Evolutionary conservation across 1,140 invertebrate genomes (phyloP).

Genomic region (Brachionus sp.): DNA sequence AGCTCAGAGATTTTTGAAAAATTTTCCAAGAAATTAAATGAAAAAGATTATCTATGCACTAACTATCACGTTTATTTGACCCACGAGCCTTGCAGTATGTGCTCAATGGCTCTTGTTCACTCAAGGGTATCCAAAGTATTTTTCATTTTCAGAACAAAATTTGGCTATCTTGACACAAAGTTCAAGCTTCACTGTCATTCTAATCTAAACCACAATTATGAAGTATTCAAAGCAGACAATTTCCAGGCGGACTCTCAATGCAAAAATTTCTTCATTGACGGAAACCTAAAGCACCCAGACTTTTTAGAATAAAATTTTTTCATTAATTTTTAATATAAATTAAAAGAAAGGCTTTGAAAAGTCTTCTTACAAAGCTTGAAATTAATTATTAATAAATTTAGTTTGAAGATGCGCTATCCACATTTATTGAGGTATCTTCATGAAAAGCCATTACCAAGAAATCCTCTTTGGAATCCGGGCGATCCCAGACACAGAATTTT

Average conservation of each 20-base stretch:
- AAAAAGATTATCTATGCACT: conserved; percentile 44
- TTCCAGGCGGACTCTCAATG: neutral
- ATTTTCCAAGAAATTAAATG: neutral
- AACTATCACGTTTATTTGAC: conserved; percentile 41
- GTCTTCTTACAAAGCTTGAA: neutral
- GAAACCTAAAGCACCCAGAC: neutral
- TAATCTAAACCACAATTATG: conserved; percentile 38
- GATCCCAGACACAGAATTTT: conserved; percentile 32
- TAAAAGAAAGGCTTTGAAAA: neutral
- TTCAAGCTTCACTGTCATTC: conserved; percentile 27
- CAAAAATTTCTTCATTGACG: neutral
- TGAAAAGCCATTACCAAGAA: conserved; percentile 30
- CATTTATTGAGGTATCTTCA: conserved; percentile 31
- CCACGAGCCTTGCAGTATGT: conserved; percentile 45
- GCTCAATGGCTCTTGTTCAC: conserved; percentile 44
- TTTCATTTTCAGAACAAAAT: neutral
- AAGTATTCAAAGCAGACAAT: conserved; percentile 16
- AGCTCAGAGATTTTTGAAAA: neutral
- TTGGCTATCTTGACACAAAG: neutral
- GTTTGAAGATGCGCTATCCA: conserved; percentile 19
- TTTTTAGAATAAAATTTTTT: conserved; percentile 16
- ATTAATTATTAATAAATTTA: neutral
- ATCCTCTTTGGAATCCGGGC: conserved; percentile 40
- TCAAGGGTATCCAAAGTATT: conserved; percentile 35
- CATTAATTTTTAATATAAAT: neutral